Evolutionary conservation across 2,888 invertebrate species (phyloP).

Genomic region (Acanthosoma haemorrhoidale): DNA sequence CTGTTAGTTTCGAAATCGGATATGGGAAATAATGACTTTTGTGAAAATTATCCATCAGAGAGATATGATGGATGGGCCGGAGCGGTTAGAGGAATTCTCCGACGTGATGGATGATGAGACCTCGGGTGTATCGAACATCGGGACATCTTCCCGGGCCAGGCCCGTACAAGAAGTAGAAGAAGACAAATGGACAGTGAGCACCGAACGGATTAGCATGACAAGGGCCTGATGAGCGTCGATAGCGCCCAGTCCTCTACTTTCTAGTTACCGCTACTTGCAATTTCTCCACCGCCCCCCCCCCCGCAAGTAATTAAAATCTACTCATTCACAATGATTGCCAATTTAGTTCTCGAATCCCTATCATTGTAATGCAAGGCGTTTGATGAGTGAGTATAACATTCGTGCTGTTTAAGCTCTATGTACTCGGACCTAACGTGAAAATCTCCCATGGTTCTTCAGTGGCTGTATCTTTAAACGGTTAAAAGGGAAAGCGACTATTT

Average conservation of each 20-base stretch:
- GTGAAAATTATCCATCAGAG: constrained; percentile 11
- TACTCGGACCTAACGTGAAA: too few species aligned
- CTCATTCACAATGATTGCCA: too few species aligned
- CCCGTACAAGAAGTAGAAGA: too few species aligned
- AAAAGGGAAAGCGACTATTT: too few species aligned
- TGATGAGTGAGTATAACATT: too few species aligned
- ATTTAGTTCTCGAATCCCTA: too few species aligned
- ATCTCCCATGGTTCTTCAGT: too few species aligned
- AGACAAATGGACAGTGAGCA: neutral
- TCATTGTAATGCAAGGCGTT: too few species aligned
- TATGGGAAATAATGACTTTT: constrained; percentile 24
- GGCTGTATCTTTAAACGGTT: too few species aligned
- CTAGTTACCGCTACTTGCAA: neutral
- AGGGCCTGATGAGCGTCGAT: neutral
- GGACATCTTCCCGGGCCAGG: neutral
- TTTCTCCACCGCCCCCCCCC: neutral
- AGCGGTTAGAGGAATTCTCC: neutral
- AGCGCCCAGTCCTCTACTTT: too few species aligned
- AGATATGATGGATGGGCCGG: constrained; percentile 13
- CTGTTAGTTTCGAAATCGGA: constrained; percentile 12
- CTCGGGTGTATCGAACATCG: neutral
- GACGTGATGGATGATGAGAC: neutral
- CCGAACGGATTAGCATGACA: neutral
- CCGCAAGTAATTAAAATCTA: neutral
- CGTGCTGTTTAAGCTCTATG: too few species aligned